A percentile compares a stretch with the other conserved stretches of the same genome.
These are phyloP conservation scores for Drosophila kepulauana DNA, from an alignment of 1,140 invertebrate species.

Conservation along the genomic window DNA sequence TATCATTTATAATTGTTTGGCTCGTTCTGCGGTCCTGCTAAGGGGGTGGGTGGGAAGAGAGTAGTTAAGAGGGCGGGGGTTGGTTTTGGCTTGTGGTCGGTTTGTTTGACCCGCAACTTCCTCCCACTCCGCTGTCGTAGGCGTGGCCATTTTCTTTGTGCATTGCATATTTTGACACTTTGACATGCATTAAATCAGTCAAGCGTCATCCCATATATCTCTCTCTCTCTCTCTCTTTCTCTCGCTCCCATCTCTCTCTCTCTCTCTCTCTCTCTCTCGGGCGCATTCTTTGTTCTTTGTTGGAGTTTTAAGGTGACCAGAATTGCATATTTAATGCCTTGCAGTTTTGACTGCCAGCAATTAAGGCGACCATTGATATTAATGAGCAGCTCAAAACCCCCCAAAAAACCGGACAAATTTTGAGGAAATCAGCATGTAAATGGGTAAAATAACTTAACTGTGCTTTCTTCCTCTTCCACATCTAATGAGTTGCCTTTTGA, in stretches of 20 bases:
- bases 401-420: slow-evolving; percentile 1
- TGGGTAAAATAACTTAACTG: slow-evolving; percentile 7
- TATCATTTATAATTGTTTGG: slow-evolving; percentile 82
- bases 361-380: slow-evolving; percentile 46
- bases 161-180: slow-evolving; percentile 78
- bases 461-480: no score
- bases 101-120: background rate
- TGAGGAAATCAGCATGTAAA: slow-evolving; percentile 20
- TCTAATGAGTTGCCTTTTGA: background rate
- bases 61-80: background rate
- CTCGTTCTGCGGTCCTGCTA: slow-evolving; percentile 33
- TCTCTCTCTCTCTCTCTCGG: background rate
- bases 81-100: background rate
- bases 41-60: slow-evolving; percentile 12
- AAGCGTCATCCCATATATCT: slow-evolving; percentile 57
- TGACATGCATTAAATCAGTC: slow-evolving; percentile 82
- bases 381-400: slow-evolving; percentile 26
- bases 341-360: slow-evolving; percentile 44
- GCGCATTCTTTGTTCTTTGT: background rate
- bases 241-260: slow-evolving; percentile 19
- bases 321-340: slow-evolving; percentile 50
- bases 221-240: background rate
- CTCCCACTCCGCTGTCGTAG: background rate
- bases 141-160: slow-evolving; percentile 61
- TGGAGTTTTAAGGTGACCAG: slow-evolving; percentile 29